Base-by-base conservation (phyloP, 2,797 vertebrate genomes). In the Eremophila alpestris region DNA sequence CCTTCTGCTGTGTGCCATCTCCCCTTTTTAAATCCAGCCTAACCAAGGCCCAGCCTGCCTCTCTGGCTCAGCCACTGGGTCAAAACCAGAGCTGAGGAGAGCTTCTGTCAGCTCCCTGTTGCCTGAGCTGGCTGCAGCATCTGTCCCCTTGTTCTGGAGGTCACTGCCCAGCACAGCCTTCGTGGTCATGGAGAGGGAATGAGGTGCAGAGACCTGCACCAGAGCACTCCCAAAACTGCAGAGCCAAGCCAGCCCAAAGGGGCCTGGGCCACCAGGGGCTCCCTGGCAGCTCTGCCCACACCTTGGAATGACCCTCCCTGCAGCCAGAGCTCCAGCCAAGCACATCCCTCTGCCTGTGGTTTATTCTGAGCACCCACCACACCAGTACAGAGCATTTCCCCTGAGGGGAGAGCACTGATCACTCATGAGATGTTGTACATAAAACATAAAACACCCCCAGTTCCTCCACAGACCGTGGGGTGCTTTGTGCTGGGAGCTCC, bases 391-490 rank as follows among this genome's bases (percentile, higher is more conserved):
- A 48, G 2, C 41, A 21, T 2, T 41, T 16, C 23, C 54, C 6
- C 30, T 32, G 24, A 5, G 12, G 54, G 16, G 18, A 20, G 60
- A 45, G 4, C 65, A 23, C 41, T 48, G 34, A 29, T 5, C 9
- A 0, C 32, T 24, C n/a, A 4, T 10, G 7, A 23, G 13, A 5
- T 9, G 10, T 7, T 12, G 32, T 11, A 22, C 29, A 45, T n/a
- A 26, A 23, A 71, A 1, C 30, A n/a, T 0, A 3, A 56, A 59
- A n/a, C 17, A 40, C 18, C 3, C 6, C 14, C 20, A 22, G 14
- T 11, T 38, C 26, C 36, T 11, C 55, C 40, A 40, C 24, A 5
- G 18, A 12, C 10, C 18, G 12, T 4, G 24, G 6, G 23, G 15
- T 55, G 24, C 10, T 69, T 43, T 18, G 23, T 6, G 8, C 41